These are phyloP conservation scores for Cylindroiulus punctatus DNA, from an alignment of 2,888 invertebrate species.

Conservation along the genomic window DNA sequence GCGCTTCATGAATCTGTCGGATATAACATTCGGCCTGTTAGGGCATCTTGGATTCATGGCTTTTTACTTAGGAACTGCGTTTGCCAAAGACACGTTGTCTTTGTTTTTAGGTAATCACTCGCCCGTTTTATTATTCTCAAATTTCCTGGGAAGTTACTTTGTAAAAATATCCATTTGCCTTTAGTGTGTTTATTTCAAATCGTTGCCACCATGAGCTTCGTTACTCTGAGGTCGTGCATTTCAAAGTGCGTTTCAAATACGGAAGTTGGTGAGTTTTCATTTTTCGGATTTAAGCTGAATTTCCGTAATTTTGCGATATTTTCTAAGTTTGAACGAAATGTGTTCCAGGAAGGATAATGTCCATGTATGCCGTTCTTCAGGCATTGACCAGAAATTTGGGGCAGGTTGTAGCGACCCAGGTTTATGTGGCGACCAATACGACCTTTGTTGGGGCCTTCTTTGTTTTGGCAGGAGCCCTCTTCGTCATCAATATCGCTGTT, in stretches of 20 bases:
- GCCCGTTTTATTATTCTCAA: background rate
- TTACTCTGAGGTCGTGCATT: conserved; percentile 52
- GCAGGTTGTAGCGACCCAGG: conserved; percentile 44
- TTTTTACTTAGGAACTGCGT: conserved; percentile 54
- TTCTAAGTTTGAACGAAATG: background rate
- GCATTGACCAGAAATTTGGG: conserved; percentile 27
- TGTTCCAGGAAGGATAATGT: conserved; percentile 50
- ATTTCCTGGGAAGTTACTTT: background rate
- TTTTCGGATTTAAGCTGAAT: too few relatives aligned
- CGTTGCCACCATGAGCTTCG: conserved; percentile 46
- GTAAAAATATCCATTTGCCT: background rate
- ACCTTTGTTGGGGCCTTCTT: conserved; percentile 40
- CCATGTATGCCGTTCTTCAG: conserved; percentile 52
- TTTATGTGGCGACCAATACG: conserved; percentile 1
- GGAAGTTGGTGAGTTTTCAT: conserved; percentile 49
- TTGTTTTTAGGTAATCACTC: conserved; percentile 49
- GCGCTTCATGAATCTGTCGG: background rate
- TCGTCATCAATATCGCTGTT: conserved; percentile 11
- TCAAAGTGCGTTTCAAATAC: conserved; percentile 44
- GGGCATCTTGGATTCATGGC: conserved; percentile 52
- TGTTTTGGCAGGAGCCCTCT: background rate
- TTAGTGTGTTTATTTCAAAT: conserved; percentile 49
- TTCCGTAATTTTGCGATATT: too few relatives aligned
- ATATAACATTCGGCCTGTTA: conserved; percentile 29
- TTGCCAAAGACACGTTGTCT: conserved; percentile 3